Conservation (phyloP, 2,113 vertebrate genomes). For the Poeciliopsis retropinna region DNA sequence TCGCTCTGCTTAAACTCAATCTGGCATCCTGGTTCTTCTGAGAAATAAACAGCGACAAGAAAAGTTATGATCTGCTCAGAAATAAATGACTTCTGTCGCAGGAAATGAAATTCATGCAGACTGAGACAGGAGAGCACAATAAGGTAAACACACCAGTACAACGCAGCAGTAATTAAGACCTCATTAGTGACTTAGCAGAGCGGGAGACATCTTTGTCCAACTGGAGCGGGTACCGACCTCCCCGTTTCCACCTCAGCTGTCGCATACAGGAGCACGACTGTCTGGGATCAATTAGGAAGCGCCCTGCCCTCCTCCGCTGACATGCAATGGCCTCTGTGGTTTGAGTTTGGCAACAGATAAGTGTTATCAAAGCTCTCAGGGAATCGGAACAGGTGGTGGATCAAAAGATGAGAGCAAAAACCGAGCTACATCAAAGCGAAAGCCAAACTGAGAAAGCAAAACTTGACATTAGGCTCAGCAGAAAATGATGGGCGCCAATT, state of each 20-base stretch:
- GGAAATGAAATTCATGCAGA: conserved; percentile 45
- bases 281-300: conserved; percentile 41
- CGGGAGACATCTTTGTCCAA: conserved; percentile 36
- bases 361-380: conserved; percentile 50
- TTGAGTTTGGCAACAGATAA: conserved; percentile 4
- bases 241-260: conserved; percentile 58
- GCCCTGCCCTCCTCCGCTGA: not conserved
- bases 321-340: not conserved
- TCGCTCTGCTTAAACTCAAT: conserved; percentile 31
- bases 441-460: not conserved
- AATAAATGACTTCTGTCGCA: conserved; percentile 33
- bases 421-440: not conserved
- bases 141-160: conserved; percentile 71
- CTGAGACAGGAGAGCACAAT: conserved; percentile 48
- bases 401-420: not conserved
- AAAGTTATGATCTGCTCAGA: conserved; percentile 29
- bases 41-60: conserved; percentile 43
- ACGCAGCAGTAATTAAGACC: conserved; percentile 68
- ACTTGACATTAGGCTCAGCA: not conserved
- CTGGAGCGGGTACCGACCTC: conserved; percentile 17
- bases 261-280: conserved; percentile 57
- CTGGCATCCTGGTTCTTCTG: conserved; percentile 9
- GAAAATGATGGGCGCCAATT: conserved; percentile 8
- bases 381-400: conserved; percentile 48
- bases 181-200: conserved; percentile 68